phyloP scores from a whole-genome alignment of 1,140 invertebrate genomes.

The Conopomorpha cramerella region DNA sequence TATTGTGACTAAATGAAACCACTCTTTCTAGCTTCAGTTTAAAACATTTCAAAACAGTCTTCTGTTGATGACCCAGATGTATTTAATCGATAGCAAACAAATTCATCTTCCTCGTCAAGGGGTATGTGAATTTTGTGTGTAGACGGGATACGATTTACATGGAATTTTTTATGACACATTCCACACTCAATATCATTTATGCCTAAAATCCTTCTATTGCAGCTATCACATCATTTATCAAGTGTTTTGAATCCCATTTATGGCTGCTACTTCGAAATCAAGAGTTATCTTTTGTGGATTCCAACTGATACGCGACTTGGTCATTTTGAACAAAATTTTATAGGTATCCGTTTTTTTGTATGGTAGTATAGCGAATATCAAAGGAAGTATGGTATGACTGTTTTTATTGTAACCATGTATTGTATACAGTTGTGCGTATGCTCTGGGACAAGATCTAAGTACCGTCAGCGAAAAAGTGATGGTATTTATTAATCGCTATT shows the following conservation, averaged over 20 bases:
- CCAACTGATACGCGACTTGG: too few relatives aligned
- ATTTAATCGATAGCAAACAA: not conserved
- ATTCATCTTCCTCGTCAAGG: not conserved
- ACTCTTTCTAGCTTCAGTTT: not conserved
- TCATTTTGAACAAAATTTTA: too few relatives aligned
- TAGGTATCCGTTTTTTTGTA: too few relatives aligned
- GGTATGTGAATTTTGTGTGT: not conserved
- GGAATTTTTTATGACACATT: not conserved
- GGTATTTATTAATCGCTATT: not conserved
- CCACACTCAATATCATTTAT: not conserved
- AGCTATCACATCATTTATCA: not conserved
- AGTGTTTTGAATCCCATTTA: conserved; percentile 1
- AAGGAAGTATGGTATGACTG: too few relatives aligned
- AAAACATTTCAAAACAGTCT: not conserved
- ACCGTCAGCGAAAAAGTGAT: conserved; percentile 3
- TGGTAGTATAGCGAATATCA: too few relatives aligned
- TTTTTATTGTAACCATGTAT: conserved; percentile 3
- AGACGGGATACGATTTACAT: not conserved
- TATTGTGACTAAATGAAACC: not conserved
- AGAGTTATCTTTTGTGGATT: conserved; percentile 1
- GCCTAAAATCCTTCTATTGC: not conserved
- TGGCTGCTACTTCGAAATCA: conserved; percentile 1
- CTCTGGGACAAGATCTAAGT: not conserved
- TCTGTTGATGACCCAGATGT: not conserved
- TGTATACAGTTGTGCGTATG: conserved; percentile 1